Percentiles rank a stretch among this genome's conserved stretches.
phyloP scores from a whole-genome alignment of 2,797 vertebrate genomes.

The Manis pentadactyla region DNA sequence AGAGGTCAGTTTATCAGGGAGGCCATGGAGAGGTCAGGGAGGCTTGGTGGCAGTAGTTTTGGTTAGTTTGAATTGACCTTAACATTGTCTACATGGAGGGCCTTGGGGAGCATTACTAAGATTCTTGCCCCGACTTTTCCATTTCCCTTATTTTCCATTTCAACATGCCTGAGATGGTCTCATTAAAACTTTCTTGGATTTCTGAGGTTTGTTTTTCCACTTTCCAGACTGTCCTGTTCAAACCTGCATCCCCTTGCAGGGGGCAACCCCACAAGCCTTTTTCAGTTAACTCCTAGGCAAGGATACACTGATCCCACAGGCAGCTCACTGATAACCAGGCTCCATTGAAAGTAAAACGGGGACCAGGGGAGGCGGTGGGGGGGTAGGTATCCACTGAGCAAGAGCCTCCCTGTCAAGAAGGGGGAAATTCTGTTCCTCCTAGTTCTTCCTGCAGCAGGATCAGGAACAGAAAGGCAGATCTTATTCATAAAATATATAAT shows the following conservation, averaged over 20 bases:
- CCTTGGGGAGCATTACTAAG: not conserved
- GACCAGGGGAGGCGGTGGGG: accelerated
- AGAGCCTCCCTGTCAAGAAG: not conserved
- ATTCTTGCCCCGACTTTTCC: not conserved
- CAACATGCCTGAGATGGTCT: not conserved
- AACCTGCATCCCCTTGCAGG: not conserved
- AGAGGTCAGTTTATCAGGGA: not conserved
- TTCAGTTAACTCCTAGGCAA: not conserved
- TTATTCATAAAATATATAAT: not conserved
- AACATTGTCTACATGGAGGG: not conserved
- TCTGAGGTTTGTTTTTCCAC: not conserved
- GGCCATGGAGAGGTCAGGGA: not conserved
- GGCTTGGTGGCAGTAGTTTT: not conserved
- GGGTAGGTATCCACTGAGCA: not conserved
- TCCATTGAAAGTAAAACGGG: not conserved
- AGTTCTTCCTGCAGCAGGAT: not conserved
- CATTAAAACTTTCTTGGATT: not conserved
- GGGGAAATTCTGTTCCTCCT: not conserved
- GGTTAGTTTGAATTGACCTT: not conserved
- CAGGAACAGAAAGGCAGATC: not conserved
- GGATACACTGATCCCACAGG: not conserved
- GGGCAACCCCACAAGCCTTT: not conserved
- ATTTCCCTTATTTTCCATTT: not conserved
- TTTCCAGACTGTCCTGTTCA: not conserved
- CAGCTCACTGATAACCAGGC: not conserved